phyloP scores from a whole-genome alignment of 2,797 vertebrate species.

The Coccyzus lansbergi region DNA sequence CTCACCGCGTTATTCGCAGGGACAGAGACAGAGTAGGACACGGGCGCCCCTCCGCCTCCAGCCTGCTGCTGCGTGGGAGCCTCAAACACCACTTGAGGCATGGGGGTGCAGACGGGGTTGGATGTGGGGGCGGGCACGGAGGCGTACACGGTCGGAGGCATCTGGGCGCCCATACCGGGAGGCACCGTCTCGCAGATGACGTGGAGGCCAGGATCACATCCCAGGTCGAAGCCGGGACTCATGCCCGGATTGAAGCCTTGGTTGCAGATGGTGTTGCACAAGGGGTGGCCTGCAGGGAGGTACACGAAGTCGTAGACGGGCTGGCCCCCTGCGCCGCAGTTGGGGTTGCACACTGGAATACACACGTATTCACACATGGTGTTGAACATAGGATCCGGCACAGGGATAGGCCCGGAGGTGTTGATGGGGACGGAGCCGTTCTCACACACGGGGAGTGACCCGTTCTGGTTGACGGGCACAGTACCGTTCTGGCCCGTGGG shows the following conservation, averaged over 20 bases:
- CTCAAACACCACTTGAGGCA: slow-evolving; percentile 44
- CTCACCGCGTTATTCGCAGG: slow-evolving; percentile 47
- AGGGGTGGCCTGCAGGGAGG: slow-evolving; percentile 58
- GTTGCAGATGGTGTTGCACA: slow-evolving; percentile 60
- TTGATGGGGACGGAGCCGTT: background rate
- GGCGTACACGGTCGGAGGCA: background rate
- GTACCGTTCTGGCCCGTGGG: background rate
- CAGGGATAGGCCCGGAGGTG: background rate
- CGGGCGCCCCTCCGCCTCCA: background rate
- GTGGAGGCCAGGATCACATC: slow-evolving; percentile 40
- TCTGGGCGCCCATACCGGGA: background rate
- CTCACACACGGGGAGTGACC: background rate
- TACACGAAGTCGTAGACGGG: slow-evolving; percentile 57
- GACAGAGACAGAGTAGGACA: slow-evolving; percentile 60
- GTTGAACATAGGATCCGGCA: slow-evolving; percentile 14
- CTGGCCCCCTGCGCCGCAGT: slow-evolving; percentile 35
- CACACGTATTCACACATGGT: slow-evolving; percentile 66
- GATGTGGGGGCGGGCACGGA: slow-evolving; percentile 14
- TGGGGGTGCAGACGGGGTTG: background rate
- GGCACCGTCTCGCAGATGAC: slow-evolving; percentile 48
- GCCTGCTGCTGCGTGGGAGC: background rate
- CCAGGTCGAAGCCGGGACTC: slow-evolving; percentile 3
- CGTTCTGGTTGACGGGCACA: background rate
- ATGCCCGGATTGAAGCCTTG: slow-evolving; percentile 42
- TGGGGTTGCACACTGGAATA: slow-evolving; percentile 59